Conservation (phyloP, 2,113 vertebrate genomes). For the Aphelocoma coerulescens region DNA sequence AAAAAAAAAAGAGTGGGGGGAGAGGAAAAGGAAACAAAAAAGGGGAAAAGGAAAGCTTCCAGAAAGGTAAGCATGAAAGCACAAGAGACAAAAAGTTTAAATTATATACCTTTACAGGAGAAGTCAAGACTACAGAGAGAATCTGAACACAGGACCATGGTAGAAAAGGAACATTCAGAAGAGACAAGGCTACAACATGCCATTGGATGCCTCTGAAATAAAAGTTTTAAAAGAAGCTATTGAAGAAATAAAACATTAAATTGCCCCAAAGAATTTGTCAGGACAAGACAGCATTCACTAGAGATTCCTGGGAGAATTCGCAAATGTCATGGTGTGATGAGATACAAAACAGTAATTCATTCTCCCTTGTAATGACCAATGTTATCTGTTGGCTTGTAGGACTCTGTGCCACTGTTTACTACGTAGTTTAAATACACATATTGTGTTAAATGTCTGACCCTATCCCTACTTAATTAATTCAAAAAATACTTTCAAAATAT, state of each 20-base stretch:
- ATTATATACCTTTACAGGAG: not conserved
- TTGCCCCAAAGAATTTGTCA: not conserved
- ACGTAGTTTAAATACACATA: not conserved
- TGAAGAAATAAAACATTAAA: not conserved
- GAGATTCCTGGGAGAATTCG: not conserved
- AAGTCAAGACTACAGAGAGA: not conserved
- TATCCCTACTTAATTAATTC: not conserved
- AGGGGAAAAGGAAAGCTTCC: not conserved
- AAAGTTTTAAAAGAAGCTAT: not conserved
- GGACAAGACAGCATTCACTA: not conserved
- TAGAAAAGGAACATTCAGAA: not conserved
- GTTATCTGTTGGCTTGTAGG: not conserved
- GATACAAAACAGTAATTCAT: not conserved
- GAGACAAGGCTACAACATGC: not conserved
- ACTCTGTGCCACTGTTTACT: not conserved
- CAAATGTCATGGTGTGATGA: rapidly evolving
- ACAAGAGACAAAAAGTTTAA: not conserved
- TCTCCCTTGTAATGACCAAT: not conserved
- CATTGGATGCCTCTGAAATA: not conserved
- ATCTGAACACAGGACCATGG: not conserved
- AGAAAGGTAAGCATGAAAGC: not conserved
- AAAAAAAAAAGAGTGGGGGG: not conserved
- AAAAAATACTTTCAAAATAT: not conserved
- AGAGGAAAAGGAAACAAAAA: too few species aligned
- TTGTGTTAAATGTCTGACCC: not conserved